Conservation (phyloP, 1,140 invertebrate genomes). For the Micrasema longulum region DNA sequence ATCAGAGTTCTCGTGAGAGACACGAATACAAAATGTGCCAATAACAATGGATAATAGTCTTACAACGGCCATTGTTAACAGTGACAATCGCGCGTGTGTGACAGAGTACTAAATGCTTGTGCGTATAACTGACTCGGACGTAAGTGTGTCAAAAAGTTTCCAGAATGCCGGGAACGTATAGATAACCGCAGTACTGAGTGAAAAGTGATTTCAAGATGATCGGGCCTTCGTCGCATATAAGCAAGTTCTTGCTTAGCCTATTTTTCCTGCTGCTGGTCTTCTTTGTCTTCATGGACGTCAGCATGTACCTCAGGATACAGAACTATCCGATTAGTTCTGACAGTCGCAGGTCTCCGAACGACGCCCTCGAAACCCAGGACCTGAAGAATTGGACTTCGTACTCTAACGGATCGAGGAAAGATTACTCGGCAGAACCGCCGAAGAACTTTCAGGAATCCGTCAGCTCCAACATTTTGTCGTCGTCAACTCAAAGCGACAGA, state of each 20-base stretch:
- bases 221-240: constrained; percentile 70
- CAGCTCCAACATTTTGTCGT: background rate
- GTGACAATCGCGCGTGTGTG: constrained; percentile 1
- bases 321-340: constrained; percentile 67
- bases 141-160: too few relatives aligned
- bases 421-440: constrained; percentile 34
- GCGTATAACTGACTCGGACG: too few relatives aligned
- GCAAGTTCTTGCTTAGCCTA: constrained; percentile 67
- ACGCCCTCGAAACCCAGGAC: constrained; percentile 16
- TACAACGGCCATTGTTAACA: background rate
- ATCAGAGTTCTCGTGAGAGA: too few relatives aligned
- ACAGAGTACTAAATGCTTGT: background rate
- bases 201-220: constrained; percentile 61
- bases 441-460: constrained; percentile 26
- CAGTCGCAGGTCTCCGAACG: background rate
- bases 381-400: constrained; percentile 39
- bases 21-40: too few relatives aligned
- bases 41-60: too few relatives aligned
- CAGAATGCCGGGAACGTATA: background rate
- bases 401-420: constrained; percentile 44
- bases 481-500: constrained; percentile 27
- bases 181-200: background rate
- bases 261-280: constrained; percentile 68
- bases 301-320: constrained; percentile 71
- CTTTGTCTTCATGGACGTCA: constrained; percentile 72